Percentiles rank a stretch among this genome's conserved stretches.
These are phyloP conservation scores for Melitaea cinxia DNA, from an alignment of 1,140 invertebrate genomes.

Conservation along the genomic window DNA sequence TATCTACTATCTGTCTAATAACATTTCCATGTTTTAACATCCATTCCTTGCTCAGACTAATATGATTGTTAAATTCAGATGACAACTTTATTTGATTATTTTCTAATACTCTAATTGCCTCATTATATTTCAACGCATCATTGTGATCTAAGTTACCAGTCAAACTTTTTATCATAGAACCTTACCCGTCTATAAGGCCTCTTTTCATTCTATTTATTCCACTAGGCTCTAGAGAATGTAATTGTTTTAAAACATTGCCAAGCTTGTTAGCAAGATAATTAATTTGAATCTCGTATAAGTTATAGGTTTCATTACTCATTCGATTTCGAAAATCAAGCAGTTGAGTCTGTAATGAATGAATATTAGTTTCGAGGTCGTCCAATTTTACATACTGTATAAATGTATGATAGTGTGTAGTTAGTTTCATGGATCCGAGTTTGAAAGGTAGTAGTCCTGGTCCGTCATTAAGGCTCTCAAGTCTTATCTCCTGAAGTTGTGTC, in stretches of 20 bases:
- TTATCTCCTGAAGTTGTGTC: conserved; percentile 24
- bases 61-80: conserved; percentile 37
- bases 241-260: conserved; percentile 29
- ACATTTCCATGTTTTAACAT: conserved; percentile 23
- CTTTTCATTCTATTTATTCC: conserved; percentile 37
- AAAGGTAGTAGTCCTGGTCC: conserved; percentile 36
- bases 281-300: conserved; percentile 39
- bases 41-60: conserved; percentile 30
- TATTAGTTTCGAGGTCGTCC: conserved; percentile 16
- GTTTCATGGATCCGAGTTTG: conserved; percentile 29
- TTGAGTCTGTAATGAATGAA: neutral
- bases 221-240: conserved; percentile 37
- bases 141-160: conserved; percentile 44
- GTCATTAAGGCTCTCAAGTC: conserved; percentile 30
- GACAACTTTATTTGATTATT: conserved; percentile 22
- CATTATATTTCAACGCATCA: conserved; percentile 46
- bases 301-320: conserved; percentile 39
- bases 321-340: neutral
- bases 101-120: conserved; percentile 34
- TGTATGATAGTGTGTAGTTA: conserved; percentile 34
- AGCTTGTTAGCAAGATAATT: conserved; percentile 35
- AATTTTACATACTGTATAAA: conserved; percentile 31
- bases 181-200: conserved; percentile 41
- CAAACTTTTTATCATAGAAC: conserved; percentile 45
- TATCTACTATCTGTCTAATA: conserved; percentile 34